Percentiles rank a stretch among this genome's conserved stretches.
Evolutionary conservation across 2,888 invertebrate species (phyloP).

Genomic region (Beris chalybata): DNA sequence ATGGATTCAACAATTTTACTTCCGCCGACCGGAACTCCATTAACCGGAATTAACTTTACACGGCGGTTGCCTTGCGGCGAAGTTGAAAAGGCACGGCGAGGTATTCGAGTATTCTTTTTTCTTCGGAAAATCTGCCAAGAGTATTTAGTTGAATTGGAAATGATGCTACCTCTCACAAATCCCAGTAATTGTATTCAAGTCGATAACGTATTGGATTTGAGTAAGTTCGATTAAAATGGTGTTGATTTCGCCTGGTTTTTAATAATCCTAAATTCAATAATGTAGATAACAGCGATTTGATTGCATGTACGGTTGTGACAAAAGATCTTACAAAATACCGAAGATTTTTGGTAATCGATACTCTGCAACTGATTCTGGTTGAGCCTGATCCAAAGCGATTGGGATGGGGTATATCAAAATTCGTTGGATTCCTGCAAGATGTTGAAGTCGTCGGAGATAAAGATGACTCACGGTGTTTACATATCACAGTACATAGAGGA

Average conservation of each 20-base stretch:
- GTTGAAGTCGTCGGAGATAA: constrained; percentile 95
- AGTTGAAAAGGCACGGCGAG: constrained; percentile 83
- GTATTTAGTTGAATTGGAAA: constrained; percentile 80
- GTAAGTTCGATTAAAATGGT: constrained; percentile 61
- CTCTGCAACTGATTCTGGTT: constrained; percentile 92
- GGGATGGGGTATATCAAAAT: constrained; percentile 97
- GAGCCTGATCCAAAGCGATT: constrained; percentile 93
- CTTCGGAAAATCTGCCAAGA: constrained; percentile 79
- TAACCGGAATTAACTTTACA: constrained; percentile 93
- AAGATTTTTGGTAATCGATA: constrained; percentile 95
- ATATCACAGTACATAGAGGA: constrained; percentile 89
- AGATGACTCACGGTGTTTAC: constrained; percentile 93
- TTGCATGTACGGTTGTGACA: constrained; percentile 91
- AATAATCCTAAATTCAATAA: constrained; percentile 39
- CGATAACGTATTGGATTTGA: constrained; percentile 93
- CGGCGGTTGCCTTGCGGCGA: constrained; percentile 95
- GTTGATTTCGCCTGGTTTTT: neutral
- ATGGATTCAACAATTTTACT: constrained; percentile 95
- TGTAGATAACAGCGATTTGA: constrained; percentile 95
- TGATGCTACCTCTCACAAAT: constrained; percentile 86
- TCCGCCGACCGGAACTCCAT: constrained; percentile 93
- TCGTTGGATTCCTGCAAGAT: constrained; percentile 94
- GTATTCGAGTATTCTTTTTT: constrained; percentile 91
- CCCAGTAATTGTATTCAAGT: constrained; percentile 87
- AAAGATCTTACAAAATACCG: constrained; percentile 88